Percentiles rank a stretch among this genome's conserved stretches.
These are phyloP conservation scores for Plodia interpunctella DNA, from an alignment of 1,140 invertebrate genomes.

Conservation along the genomic window DNA sequence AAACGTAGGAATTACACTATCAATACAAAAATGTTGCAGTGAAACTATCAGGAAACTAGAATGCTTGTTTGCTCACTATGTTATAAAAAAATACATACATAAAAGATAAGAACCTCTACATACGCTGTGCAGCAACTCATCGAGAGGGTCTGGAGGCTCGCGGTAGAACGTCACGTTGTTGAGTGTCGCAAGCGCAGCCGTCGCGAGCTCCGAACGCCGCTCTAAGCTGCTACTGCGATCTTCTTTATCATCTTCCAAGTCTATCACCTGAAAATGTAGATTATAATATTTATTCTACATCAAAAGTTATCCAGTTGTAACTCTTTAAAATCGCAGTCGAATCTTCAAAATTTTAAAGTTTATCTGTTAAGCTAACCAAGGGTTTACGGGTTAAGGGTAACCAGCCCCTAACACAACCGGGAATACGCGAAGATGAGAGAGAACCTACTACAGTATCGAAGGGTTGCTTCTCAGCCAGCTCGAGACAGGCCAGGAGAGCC, in stretches of 20 bases:
- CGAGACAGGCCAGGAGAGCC: constrained; percentile 52
- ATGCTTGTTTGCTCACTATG: too few relatives aligned
- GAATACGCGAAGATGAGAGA: too few relatives aligned
- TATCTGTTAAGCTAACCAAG: too few relatives aligned
- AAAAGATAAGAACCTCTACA: constrained; percentile 52
- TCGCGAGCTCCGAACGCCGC: constrained; percentile 54
- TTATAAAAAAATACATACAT: too few relatives aligned
- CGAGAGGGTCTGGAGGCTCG: constrained; percentile 45
- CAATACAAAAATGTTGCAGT: too few relatives aligned
- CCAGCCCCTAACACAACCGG: too few relatives aligned
- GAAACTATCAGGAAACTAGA: too few relatives aligned
- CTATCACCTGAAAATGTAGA: not conserved
- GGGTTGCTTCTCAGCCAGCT: constrained; percentile 44
- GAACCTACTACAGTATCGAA: constrained; percentile 21
- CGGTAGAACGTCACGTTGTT: constrained; percentile 73
- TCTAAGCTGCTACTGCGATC: constrained; percentile 26
- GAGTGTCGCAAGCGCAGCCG: constrained; percentile 59
- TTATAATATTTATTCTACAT: not conserved
- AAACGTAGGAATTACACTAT: too few relatives aligned
- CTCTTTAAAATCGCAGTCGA: too few relatives aligned
- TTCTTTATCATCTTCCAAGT: constrained; percentile 12
- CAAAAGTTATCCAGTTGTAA: too few relatives aligned
- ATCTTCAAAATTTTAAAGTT: too few relatives aligned
- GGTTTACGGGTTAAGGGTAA: too few relatives aligned
- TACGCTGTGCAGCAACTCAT: constrained; percentile 44